Base-by-base conservation (phyloP, 2,797 vertebrate genomes). In the Acanthopagrus latus region DNA sequence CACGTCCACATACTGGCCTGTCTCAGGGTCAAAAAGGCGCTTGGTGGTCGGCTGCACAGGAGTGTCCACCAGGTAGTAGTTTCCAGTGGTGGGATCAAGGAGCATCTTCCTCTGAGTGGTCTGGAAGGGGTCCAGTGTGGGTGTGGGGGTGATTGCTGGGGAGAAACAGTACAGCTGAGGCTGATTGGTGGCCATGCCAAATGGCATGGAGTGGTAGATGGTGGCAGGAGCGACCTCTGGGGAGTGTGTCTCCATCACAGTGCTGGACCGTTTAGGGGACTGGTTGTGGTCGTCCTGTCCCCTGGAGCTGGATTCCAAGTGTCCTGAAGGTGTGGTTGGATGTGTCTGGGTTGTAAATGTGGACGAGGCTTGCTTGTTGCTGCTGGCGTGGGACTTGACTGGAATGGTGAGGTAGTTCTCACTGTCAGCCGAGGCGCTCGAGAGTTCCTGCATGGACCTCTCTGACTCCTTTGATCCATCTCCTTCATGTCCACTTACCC, bases 21-120 rank as follows among this genome's bases (percentile, higher is more conserved):
- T 99, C 88, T 99, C 98, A 0, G 98, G 98, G 87, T 99, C 98
- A 74, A 97, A 98, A 6, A 99, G 96, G 51, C 97, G 96, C 60
- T 94, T 95, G 66, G 96, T 97, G 72, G 96, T 59, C 0, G 95
- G 96, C 81, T 95, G 97, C 27, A 97, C 88, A 0, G 97, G 97
- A 0, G 97, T 96, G 88, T 99, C 98, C 71, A 99, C 97, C 78
- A 99, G 91, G 85, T 98, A 99, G 88, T 97, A 99, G 89, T 95
- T 97, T 47, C 98, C 98, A 0, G 97, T 99, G 50, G 95, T 96
- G 51, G 98, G 96, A 87, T 99, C 98, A 89, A 99, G 91, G 51
- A 99, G 96, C 97, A 99, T 96, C 88, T 97, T 98, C 72, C 97
- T 96, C 91, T 98, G 98, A 1, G 96, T 97, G 87, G 94, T 90